Conservation (phyloP, 1,140 invertebrate genomes). For the Micrasema minimum region DNA sequence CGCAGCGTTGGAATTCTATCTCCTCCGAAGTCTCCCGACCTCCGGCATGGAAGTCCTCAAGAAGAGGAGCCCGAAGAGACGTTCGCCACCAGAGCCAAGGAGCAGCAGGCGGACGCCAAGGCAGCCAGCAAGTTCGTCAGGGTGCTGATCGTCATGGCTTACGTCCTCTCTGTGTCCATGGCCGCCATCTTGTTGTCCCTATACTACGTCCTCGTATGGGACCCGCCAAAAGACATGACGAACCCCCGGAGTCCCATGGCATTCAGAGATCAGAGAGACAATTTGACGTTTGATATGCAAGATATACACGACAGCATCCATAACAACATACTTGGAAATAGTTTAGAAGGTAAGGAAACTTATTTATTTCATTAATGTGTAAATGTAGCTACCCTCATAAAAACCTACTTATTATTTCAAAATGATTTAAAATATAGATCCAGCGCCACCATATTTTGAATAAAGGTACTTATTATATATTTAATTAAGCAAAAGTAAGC, state of each 20-base stretch:
- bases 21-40: conserved; percentile 35
- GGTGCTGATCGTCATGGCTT: conserved; percentile 92
- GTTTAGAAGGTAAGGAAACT: too few relatives aligned
- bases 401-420: too few relatives aligned
- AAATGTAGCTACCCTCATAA: too few relatives aligned
- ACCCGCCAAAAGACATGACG: conserved; percentile 60
- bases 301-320: neutral
- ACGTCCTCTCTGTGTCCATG: conserved; percentile 93
- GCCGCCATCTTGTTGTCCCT: conserved; percentile 91
- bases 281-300: neutral
- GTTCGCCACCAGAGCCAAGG: conserved; percentile 65
- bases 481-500: too few relatives aligned
- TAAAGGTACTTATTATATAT: too few relatives aligned
- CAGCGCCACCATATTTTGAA: too few relatives aligned
- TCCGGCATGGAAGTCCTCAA: conserved; percentile 3
- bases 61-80: conserved; percentile 56
- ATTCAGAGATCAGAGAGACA: conserved; percentile 25
- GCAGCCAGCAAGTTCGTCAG: conserved; percentile 85
- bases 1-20: conserved; percentile 43
- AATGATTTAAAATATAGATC: too few relatives aligned
- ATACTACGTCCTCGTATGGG: conserved; percentile 88
- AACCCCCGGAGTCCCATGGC: conserved; percentile 41
- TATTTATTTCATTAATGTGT: too few relatives aligned
- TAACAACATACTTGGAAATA: too few relatives aligned
- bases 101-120: conserved; percentile 77